Conservation (phyloP, 2,888 invertebrate genomes). For the Anaspis maculata region DNA sequence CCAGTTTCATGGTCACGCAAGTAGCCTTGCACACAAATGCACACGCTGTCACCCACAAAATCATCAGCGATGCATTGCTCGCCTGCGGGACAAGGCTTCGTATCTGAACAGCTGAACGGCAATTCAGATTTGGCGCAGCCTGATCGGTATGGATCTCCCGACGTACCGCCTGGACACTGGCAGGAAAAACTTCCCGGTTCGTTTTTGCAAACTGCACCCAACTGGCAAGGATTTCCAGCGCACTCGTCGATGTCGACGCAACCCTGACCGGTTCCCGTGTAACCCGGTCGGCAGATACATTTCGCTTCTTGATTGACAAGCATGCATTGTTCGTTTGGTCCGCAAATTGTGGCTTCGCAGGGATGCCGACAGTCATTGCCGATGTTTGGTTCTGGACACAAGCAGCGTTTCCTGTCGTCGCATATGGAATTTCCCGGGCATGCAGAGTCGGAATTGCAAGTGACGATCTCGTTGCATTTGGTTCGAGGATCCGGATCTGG, state of each 20-base stretch:
- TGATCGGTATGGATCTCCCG: conserved; percentile 70
- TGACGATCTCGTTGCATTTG: conserved; percentile 74
- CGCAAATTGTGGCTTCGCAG: conserved; percentile 77
- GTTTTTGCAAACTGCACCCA: conserved; percentile 83
- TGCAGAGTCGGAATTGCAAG: conserved; percentile 64
- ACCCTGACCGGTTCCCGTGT: conserved; percentile 59
- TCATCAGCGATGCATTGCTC: conserved; percentile 80
- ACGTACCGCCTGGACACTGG: conserved; percentile 76
- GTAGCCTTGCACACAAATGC: conserved; percentile 83
- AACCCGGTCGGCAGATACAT: conserved; percentile 77
- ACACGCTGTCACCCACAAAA: conserved; percentile 67
- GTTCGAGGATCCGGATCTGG: conserved; percentile 78
- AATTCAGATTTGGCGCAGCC: conserved; percentile 62
- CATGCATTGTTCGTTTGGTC: conserved; percentile 84
- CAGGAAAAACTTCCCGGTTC: conserved; percentile 79
- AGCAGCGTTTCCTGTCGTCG: conserved; percentile 65
- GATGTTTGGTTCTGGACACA: conserved; percentile 85
- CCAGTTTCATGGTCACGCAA: conserved; percentile 65
- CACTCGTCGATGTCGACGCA: conserved; percentile 90
- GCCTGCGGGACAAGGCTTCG: conserved; percentile 71
- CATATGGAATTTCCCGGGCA: conserved; percentile 89
- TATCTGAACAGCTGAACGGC: conserved; percentile 62
- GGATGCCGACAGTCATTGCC: conserved; percentile 92
- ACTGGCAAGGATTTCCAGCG: conserved; percentile 68
- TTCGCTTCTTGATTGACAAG: conserved; percentile 73